These are phyloP conservation scores for Diachasma alloeum DNA, from an alignment of 1,140 invertebrate genomes.

Conservation along the genomic window DNA sequence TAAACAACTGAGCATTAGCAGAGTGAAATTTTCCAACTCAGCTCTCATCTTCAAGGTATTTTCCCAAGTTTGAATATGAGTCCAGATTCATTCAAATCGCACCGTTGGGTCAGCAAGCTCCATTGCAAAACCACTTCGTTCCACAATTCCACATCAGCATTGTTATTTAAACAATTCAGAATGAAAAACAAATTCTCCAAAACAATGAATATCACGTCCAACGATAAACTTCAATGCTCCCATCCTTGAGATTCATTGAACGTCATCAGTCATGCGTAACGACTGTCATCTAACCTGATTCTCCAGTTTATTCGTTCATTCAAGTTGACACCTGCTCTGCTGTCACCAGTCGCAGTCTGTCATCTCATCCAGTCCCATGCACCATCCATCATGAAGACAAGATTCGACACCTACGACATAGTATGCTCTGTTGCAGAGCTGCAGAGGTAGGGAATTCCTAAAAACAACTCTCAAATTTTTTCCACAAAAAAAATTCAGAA, in stretches of 20 bases:
- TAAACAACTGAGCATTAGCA: too few species aligned
- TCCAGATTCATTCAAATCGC: too few species aligned
- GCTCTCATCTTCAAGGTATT: too few species aligned
- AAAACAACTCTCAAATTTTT: neutral
- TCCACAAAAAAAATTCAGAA: neutral
- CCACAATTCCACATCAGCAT: neutral
- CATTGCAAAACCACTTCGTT: too few species aligned
- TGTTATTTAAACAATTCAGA: neutral
- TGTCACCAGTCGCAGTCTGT: neutral
- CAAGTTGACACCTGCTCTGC: neutral
- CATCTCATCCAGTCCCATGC: neutral
- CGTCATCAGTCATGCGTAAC: neutral
- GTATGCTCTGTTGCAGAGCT: constrained; percentile 85
- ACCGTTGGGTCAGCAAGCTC: too few species aligned
- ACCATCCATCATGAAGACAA: constrained; percentile 80
- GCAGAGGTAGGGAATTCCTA: constrained; percentile 77
- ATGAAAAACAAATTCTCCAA: neutral
- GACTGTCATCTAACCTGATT: neutral
- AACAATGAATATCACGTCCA: too few species aligned
- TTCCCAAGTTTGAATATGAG: too few species aligned
- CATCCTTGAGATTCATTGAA: neutral
- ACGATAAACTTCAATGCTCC: too few species aligned
- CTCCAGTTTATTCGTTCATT: neutral
- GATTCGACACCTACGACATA: constrained; percentile 92
- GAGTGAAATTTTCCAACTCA: too few species aligned